Evolutionary conservation across 37 sponge, comb jelly and placozoan genomes (phyloP), one percentile per base, ranked within the genome.

Genomic region (Ephydatia muelleri): DNA sequence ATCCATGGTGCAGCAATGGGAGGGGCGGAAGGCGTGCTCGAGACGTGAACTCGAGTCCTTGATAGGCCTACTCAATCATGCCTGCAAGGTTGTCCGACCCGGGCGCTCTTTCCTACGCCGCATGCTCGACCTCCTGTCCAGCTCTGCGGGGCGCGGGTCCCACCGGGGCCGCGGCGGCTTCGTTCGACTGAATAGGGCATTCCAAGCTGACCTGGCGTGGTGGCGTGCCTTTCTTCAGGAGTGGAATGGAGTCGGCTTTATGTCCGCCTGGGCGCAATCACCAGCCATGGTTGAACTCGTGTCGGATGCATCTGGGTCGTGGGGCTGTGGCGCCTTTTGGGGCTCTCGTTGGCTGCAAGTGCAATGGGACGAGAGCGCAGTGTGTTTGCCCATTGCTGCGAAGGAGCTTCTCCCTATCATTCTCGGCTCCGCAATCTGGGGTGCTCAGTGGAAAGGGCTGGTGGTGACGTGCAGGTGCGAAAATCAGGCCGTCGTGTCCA

Each of bases 271-370:
- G n/a, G 5, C 14, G 35, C 30, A 12, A 34, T 11, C 2, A 29
- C 11, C 69, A 35, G n/a, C n/a, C n/a, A n/a, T n/a, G n/a, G n/a
- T n/a, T n/a, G n/a, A n/a, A n/a, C n/a, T 80, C 5, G 73, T 78
- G 28, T 82, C 86, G n/a, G 86, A 85, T 75, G 82, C 91, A 26
- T 90, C 91, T 19, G 86, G 86, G 5, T 35, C 79, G 16, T 90
- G 91, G 91, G 82, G 91, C 25, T 88, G 86, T 64, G 82, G 91
- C 9, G 86, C 91, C n/a, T n/a, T n/a, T n/a, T 81, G 48, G 49
- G n/a, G 25, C 28, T 5, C 66, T 5, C 38, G 13, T 28, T 90
- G 86, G 91, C 81, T 90, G 38, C 82, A 82, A 43, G 72, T 49
- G 65, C 28, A 12, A 76, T 85, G 86, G 86, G 72, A 48, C 38